Evolutionary conservation across 2,797 vertebrate genomes (phyloP), one percentile per base, ranked within the genome.

Genomic region (Pristis pectinata): DNA sequence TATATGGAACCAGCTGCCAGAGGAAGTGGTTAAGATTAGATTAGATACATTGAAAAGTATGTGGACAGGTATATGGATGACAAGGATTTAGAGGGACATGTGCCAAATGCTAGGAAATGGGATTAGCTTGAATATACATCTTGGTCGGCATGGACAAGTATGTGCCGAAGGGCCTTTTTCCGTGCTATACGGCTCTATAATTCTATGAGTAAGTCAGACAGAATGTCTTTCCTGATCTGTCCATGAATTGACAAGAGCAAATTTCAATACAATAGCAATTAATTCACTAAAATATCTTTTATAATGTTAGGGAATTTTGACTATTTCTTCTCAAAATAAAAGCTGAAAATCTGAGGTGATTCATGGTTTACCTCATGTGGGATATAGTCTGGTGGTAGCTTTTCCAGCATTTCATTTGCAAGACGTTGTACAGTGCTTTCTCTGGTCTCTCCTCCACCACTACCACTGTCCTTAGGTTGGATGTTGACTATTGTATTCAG

Each of bases 361-460:
- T 74, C 17, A 56, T 61, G 13, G 34, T 61, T 74, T 76, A 97
- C 98, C 97, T 98, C 96, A 56, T 98, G 97, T 5, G 97, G 96
- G 11, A 97, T 96, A 53, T 98, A 98, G 96, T 98, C 96, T 93
- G 97, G 96, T n/a, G 98, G 98, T 1, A 98, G 96, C 72, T 98
- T 98, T 95, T 98, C 97, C 83, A 98, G 96, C 98, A 98, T 98
- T 95, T 98, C 98, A 95, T 95, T 96, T 95, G 98, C 98, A 76
- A 98, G 96, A 76, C 80, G 96, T 94, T 96, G 97, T 0, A 98
- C 97, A n/a, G 96, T 96, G 59, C 96, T 95, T 95, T 98, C 98
- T 82, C 98, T 96, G 1, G 97, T 98, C 96, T 98, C 98, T 2
- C 97, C 97, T 30, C 95, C 96, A 61, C 97, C 97, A 0, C 96